phyloP scores from a whole-genome alignment of 2,888 invertebrate species.

The Periphyllus acericola region DNA sequence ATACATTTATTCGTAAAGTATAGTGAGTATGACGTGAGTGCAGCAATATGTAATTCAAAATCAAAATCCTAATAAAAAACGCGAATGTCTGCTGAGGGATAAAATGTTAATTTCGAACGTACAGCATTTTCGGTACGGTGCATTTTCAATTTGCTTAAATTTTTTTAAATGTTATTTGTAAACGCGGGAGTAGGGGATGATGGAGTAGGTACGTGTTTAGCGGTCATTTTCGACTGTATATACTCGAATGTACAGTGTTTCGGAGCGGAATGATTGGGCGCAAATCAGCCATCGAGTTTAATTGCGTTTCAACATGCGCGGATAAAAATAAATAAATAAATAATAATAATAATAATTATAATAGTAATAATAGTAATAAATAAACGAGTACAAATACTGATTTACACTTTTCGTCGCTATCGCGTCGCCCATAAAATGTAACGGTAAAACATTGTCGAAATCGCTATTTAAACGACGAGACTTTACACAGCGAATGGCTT shows the following conservation, averaged over 20 bases:
- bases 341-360: not conserved
- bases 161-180: not conserved
- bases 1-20: no score
- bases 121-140: not conserved
- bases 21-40: no score
- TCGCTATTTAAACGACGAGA: not conserved
- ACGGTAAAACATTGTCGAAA: conserved; percentile 21
- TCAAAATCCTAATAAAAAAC: not conserved
- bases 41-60: not conserved
- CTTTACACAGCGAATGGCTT: not conserved
- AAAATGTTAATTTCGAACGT: conserved; percentile 14
- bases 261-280: not conserved
- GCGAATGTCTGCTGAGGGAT: not conserved
- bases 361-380: not conserved
- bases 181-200: not conserved
- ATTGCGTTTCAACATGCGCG: not conserved
- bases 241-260: not conserved
- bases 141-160: conserved; percentile 23
- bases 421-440: not conserved
- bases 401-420: not conserved
- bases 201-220: not conserved
- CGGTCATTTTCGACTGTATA: not conserved
- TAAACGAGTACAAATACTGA: not conserved
- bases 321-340: not conserved
- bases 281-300: not conserved